phyloP scores from a whole-genome alignment of 2,797 vertebrate genomes.

The Artibeus jamaicensis region DNA sequence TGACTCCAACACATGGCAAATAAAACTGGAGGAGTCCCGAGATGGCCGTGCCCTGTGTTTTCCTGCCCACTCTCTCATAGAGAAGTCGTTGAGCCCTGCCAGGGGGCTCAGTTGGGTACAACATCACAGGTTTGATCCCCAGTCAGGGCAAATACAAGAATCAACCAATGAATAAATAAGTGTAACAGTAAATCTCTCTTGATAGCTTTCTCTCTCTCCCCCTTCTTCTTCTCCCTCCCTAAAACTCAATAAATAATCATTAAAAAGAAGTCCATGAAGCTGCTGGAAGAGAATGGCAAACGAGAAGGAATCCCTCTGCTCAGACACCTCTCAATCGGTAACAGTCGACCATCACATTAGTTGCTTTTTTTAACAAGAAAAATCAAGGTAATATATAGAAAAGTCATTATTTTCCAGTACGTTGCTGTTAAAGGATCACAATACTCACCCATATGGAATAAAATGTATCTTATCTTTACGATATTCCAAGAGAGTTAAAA shows the following conservation, averaged over 20 bases:
- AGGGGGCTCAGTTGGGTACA: no score
- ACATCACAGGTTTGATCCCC: background rate
- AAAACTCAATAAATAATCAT: background rate
- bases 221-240: no score
- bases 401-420: background rate
- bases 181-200: background rate
- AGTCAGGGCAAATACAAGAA: background rate
- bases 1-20: background rate
- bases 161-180: background rate
- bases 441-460: constrained; percentile 45
- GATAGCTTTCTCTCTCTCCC: no score
- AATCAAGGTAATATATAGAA: background rate
- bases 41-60: background rate
- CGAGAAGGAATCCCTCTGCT: background rate
- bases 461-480: background rate
- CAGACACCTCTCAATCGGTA: background rate
- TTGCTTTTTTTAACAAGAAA: background rate
- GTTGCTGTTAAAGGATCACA: background rate
- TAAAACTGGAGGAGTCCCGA: background rate
- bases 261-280: background rate
- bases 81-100: background rate
- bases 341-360: background rate
- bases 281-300: background rate
- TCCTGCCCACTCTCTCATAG: background rate
- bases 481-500: constrained; percentile 62